Evolutionary conservation across 2,113 vertebrate species (phyloP), one percentile per base, ranked within the genome.

Genomic region (Girardinichthys multiradiatus): DNA sequence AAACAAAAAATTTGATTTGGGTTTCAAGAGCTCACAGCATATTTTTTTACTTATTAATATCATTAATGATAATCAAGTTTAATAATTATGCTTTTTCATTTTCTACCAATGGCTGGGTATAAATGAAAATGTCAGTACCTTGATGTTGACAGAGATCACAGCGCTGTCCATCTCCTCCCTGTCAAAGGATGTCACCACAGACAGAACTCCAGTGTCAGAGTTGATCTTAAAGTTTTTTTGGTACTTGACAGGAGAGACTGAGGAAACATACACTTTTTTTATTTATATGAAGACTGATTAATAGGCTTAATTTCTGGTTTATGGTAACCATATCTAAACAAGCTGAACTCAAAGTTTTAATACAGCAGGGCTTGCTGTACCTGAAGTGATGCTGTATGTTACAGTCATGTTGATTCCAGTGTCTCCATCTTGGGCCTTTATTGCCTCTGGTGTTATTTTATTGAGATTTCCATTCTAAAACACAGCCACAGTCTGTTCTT

Each of bases 361-460:
- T 9, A 64, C 27, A 17, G 68, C 12, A n/a, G 2, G 45, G 30
- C 11, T 6, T 28, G 1, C 0, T 73, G 74, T 74, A 93, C 93
- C 93, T 70, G 69, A 2, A 9, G 26, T 78, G 79, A 96, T 94
- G 78, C 78, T 94, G 89, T 96, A 96, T 42, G 76, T 8, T 2
- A 96, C 10, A 78, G 86, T 48, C 82, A 90, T 54, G 64, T 95
- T 93, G 82, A 96, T 93, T 35, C 95, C 95, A 0, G 0, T 87
- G 77, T 96, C 95, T 64, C 94, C 95, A 70, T 96, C 95, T 86
- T 89, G 89, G 76, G 95, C 95, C 48, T 89, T 63, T 65, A 96
- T 93, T 0, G 82, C 31, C 29, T 92, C 94, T 45, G 95, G 95
- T 19, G 68, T 57, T 65, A 94, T 42, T 37, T 45, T 0, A 28